Evolutionary conservation across 2,888 invertebrate species (phyloP).

Genomic region (Embidobia sp.): DNA sequence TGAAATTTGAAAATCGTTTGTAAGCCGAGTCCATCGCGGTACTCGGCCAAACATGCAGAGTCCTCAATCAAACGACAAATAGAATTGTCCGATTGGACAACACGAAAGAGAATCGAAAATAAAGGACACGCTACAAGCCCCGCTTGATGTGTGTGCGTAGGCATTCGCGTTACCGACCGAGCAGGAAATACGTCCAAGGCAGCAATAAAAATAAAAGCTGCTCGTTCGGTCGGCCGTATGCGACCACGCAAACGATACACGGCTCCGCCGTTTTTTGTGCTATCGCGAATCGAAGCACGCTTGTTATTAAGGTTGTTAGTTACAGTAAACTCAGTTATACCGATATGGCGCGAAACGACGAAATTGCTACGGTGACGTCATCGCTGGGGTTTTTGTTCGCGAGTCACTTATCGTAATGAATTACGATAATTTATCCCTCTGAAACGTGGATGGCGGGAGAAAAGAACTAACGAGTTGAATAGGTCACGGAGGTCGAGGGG

Average conservation of each 20-base stretch:
- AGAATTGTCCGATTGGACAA: too few species aligned
- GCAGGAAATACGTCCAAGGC: constrained; percentile 72
- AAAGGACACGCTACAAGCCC: too few species aligned
- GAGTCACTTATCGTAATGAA: constrained; percentile 26
- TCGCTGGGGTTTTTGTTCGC: constrained; percentile 7
- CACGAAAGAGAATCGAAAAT: too few species aligned
- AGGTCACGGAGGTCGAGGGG: constrained; percentile 17
- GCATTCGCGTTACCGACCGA: constrained; percentile 67
- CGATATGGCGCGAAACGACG: constrained; percentile 9
- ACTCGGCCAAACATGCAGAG: too few species aligned
- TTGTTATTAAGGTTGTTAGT: constrained; percentile 44
- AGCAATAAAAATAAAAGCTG: constrained; percentile 74
- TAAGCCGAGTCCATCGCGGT: too few species aligned
- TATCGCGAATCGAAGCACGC: constrained; percentile 34
- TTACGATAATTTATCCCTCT: background rate
- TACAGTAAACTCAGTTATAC: constrained; percentile 34
- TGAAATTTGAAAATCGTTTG: too few species aligned
- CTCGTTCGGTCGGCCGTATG: constrained; percentile 51
- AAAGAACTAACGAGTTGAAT: constrained; percentile 19
- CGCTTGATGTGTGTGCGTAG: constrained; percentile 45
- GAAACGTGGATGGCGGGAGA: background rate
- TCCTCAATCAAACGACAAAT: too few species aligned
- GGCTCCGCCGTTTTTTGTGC: constrained; percentile 30
- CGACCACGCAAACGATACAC: constrained; percentile 66
- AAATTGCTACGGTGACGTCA: constrained; percentile 8